A percentile compares a stretch with the other conserved stretches of the same genome.
Evolutionary conservation across 2,888 invertebrate species (phyloP).

Genomic region (Tetramorium bicarinatum): DNA sequence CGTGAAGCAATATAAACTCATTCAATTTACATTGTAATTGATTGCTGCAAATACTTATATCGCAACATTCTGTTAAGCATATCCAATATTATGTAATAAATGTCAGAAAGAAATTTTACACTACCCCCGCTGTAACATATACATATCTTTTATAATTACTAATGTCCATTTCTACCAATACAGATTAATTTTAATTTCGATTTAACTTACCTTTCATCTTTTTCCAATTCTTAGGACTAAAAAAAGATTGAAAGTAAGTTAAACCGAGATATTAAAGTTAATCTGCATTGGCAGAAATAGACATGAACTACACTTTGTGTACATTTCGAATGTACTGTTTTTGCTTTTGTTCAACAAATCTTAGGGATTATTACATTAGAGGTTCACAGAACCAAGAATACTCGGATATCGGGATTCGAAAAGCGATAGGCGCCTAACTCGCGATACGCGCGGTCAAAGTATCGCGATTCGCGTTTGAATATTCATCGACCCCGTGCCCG

Average conservation of each 20-base stretch:
- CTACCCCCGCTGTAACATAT: background rate
- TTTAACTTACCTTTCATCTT: too few relatives aligned
- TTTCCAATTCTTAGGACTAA: too few relatives aligned
- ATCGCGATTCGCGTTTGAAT: slow-evolving; percentile 61
- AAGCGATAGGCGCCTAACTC: slow-evolving; percentile 46
- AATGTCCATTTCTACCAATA: too few relatives aligned
- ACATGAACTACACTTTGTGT: too few relatives aligned
- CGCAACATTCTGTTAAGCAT: background rate
- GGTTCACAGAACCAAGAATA: background rate
- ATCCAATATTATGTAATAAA: slow-evolving; percentile 1
- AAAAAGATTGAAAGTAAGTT: too few relatives aligned
- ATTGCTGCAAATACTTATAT: background rate
- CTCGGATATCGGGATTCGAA: background rate
- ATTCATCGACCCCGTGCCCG: slow-evolving; percentile 65
- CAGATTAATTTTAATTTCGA: too few relatives aligned
- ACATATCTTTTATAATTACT: too few relatives aligned
- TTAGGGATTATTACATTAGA: background rate
- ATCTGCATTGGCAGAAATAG: too few relatives aligned
- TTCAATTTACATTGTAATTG: slow-evolving; percentile 23
- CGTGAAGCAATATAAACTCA: background rate
- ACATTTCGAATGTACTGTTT: background rate
- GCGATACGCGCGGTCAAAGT: slow-evolving; percentile 38
- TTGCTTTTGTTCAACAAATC: background rate
- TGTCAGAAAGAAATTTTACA: background rate
- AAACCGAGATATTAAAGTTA: too few relatives aligned